These are phyloP conservation scores for Paraplagusia blochii DNA, from an alignment of 2,113 vertebrate species.

Conservation along the genomic window DNA sequence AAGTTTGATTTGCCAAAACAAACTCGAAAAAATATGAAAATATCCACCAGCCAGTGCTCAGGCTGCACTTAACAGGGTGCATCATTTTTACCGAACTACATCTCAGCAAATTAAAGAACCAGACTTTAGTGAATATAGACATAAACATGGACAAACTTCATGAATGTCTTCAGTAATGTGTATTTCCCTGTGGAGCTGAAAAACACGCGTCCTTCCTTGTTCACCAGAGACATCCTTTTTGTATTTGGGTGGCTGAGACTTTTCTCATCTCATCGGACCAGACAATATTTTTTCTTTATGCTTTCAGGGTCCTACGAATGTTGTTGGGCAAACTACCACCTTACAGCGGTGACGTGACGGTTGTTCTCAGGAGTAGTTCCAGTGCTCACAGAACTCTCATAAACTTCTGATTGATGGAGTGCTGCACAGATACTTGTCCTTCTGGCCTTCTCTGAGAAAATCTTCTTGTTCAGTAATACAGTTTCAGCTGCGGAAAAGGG, in stretches of 20 bases:
- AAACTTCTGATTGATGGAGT: slow-evolving; percentile 36
- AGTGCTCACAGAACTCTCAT: slow-evolving; percentile 27
- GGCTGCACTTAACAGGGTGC: no score
- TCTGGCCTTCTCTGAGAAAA: slow-evolving; percentile 27
- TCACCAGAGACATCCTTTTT: slow-evolving; percentile 23
- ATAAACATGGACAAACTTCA: no score
- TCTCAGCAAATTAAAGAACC: no score
- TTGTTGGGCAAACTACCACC: slow-evolving; percentile 31
- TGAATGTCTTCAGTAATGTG: no score
- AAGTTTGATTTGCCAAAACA: not conserved
- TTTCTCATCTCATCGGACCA: slow-evolving; percentile 37
- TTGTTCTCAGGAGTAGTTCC: slow-evolving; percentile 30
- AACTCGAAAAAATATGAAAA: slow-evolving; percentile 13
- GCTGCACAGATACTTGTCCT: slow-evolving; percentile 13
- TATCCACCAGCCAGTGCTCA: no score
- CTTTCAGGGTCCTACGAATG: slow-evolving; percentile 33
- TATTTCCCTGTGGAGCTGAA: no score
- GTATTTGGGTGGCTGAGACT: slow-evolving; percentile 30
- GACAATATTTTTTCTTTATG: slow-evolving; percentile 46
- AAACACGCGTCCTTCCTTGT: no score
- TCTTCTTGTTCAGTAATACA: slow-evolving; percentile 33
- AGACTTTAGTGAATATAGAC: no score
- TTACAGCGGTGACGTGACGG: slow-evolving; percentile 5
- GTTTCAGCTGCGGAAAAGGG: slow-evolving; percentile 23
- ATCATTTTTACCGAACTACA: no score